phyloP scores from a whole-genome alignment of 2,888 invertebrate species.

The Caenorhabditis sp. region DNA sequence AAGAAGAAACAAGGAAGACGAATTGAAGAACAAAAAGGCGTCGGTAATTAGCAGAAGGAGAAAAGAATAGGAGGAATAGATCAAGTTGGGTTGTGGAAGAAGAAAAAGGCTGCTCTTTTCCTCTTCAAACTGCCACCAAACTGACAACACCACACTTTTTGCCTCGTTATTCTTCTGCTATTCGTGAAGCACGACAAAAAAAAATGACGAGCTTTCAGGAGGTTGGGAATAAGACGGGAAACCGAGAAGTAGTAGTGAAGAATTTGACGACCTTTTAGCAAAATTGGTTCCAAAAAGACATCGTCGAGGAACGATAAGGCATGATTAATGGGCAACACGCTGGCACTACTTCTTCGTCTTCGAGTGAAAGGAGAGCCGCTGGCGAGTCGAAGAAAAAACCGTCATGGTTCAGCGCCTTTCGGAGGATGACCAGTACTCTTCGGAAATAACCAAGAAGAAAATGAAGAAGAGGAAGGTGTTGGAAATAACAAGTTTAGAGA shows the following conservation, averaged over 20 bases:
- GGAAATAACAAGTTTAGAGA: constrained; percentile 13
- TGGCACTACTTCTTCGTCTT: background rate
- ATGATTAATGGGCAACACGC: constrained; percentile 53
- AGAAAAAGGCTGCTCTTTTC: constrained; percentile 23
- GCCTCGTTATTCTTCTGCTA: constrained; percentile 55
- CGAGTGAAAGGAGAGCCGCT: constrained; percentile 27
- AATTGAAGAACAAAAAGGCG: constrained; percentile 32
- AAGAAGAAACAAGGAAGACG: constrained; percentile 8
- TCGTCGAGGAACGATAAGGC: constrained; percentile 46
- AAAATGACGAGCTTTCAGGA: constrained; percentile 37
- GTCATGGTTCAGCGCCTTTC: constrained; percentile 43
- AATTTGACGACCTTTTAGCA: constrained; percentile 63
- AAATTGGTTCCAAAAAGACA: constrained; percentile 60
- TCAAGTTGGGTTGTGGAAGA: constrained; percentile 41
- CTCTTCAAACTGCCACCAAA: constrained; percentile 32
- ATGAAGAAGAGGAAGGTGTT: constrained; percentile 10
- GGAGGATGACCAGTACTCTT: constrained; percentile 44
- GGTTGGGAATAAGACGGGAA: constrained; percentile 19
- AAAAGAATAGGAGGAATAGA: constrained; percentile 49
- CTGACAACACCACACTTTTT: constrained; percentile 53
- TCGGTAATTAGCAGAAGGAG: constrained; percentile 60
- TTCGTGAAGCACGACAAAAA: constrained; percentile 18
- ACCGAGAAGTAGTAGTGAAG: constrained; percentile 7
- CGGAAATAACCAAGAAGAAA: background rate
- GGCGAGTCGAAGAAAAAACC: constrained; percentile 38